phyloP scores from a whole-genome alignment of 1,140 invertebrate species.

The Druon quercuslanigerum region DNA sequence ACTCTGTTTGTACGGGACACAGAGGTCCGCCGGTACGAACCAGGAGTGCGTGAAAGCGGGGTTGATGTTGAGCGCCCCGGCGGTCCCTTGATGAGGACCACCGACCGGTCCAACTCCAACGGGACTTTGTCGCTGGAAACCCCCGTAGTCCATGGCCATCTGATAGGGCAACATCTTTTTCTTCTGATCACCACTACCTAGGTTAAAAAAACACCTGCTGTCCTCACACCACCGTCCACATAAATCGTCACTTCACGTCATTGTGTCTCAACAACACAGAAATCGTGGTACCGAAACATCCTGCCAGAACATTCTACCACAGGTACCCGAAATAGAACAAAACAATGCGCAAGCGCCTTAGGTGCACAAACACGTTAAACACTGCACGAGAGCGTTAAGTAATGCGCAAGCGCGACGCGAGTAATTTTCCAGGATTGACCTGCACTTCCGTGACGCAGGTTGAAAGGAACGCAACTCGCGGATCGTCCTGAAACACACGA shows the following conservation, averaged over 20 bases:
- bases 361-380: neutral
- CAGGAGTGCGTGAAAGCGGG: slow-evolving; percentile 91
- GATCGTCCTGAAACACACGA: slow-evolving; percentile 46
- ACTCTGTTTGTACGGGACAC: slow-evolving; percentile 88
- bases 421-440: no score
- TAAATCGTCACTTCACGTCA: slow-evolving; percentile 44
- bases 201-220: slow-evolving; percentile 25
- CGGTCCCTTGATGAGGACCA: slow-evolving; percentile 70
- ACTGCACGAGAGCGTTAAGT: no score
- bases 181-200: slow-evolving; percentile 1
- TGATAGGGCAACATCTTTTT: slow-evolving; percentile 90
- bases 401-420: no score
- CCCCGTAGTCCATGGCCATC: slow-evolving; percentile 92
- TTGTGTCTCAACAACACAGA: slow-evolving; percentile 36
- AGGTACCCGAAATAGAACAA: neutral
- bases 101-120: slow-evolving; percentile 80
- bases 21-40: slow-evolving; percentile 94
- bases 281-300: slow-evolving; percentile 6
- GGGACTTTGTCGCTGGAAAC: slow-evolving; percentile 84
- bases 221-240: slow-evolving; percentile 25
- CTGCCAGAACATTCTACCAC: slow-evolving; percentile 21
- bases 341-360: neutral
- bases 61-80: slow-evolving; percentile 78
- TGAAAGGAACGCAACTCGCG: slow-evolving; percentile 9
- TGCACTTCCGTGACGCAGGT: neutral